These are phyloP conservation scores for Crocodylus rhombifer DNA, from an alignment of 2,797 vertebrate genomes.

Conservation along the genomic window DNA sequence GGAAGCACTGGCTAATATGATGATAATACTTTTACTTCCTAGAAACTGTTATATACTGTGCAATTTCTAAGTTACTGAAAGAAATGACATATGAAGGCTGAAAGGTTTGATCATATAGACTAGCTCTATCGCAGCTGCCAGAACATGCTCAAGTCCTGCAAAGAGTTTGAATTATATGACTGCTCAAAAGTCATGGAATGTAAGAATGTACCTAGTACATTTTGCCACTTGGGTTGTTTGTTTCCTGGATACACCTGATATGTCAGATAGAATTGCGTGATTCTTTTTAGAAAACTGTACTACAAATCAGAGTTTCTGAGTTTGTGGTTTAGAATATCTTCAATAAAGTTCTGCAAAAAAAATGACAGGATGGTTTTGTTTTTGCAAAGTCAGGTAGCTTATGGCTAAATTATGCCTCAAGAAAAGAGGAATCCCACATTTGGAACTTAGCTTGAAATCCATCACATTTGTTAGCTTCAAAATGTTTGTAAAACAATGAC, in stretches of 20 bases:
- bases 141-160: constrained; percentile 19
- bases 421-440: background rate
- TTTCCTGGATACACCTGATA: background rate
- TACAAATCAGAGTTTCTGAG: background rate
- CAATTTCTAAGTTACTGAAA: constrained; percentile 34
- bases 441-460: background rate
- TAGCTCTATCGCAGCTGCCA: constrained; percentile 27
- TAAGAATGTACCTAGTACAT: background rate
- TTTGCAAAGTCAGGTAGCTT: background rate
- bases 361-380: background rate
- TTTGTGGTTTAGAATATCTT: background rate
- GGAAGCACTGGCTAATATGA: constrained; percentile 44
- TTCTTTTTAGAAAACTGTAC: constrained; percentile 6
- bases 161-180: background rate
- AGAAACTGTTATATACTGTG: constrained; percentile 50
- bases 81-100: constrained; percentile 38
- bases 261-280: constrained; percentile 26
- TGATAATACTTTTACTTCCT: constrained; percentile 32
- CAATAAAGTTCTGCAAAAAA: background rate
- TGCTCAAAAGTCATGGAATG: background rate
- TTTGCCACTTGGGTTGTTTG: constrained; percentile 32
- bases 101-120: constrained; percentile 41
- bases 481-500: background rate
- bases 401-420: background rate
- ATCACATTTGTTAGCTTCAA: background rate